Percentiles rank a stretch among this genome's conserved stretches.
Evolutionary conservation across 2,113 vertebrate species (phyloP).

Genomic region (Prionailurus bengalensis): DNA sequence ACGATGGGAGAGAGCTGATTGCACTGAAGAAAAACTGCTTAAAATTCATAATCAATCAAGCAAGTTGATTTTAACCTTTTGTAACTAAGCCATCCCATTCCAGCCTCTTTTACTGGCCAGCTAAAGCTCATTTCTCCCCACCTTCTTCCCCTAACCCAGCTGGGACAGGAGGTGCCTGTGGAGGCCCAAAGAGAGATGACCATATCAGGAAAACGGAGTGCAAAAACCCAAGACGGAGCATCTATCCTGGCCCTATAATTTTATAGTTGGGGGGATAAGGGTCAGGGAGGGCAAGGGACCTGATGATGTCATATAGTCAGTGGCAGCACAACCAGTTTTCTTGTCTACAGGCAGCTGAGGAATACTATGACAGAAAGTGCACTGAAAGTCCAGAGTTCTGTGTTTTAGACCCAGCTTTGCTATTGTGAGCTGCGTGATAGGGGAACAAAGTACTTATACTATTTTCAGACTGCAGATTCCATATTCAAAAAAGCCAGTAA

Average conservation of each 20-base stretch:
- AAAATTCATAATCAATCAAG: conserved; percentile 93
- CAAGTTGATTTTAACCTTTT: conserved; percentile 92
- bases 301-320: not conserved
- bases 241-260: not conserved
- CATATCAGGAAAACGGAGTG: conserved; percentile 67
- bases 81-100: conserved; percentile 87
- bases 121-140: conserved; percentile 83
- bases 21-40: conserved; percentile 91
- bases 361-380: not conserved
- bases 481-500: conserved; percentile 22
- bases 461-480: conserved; percentile 11
- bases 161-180: conserved; percentile 84
- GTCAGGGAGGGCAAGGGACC: not conserved
- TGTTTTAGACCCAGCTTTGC: not conserved
- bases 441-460: conserved; percentile 8
- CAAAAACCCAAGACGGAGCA: not conserved
- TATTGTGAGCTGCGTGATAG: not conserved
- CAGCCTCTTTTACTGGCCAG: conserved; percentile 86
- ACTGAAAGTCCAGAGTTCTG: not conserved
- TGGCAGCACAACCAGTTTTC: not conserved
- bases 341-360: not conserved
- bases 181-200: conserved; percentile 80
- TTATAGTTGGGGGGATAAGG: not conserved
- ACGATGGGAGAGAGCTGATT: conserved; percentile 90
- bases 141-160: conserved; percentile 74